These are phyloP conservation scores for Xyrauchen texanus DNA, from an alignment of 2,113 vertebrate genomes.

Conservation along the genomic window DNA sequence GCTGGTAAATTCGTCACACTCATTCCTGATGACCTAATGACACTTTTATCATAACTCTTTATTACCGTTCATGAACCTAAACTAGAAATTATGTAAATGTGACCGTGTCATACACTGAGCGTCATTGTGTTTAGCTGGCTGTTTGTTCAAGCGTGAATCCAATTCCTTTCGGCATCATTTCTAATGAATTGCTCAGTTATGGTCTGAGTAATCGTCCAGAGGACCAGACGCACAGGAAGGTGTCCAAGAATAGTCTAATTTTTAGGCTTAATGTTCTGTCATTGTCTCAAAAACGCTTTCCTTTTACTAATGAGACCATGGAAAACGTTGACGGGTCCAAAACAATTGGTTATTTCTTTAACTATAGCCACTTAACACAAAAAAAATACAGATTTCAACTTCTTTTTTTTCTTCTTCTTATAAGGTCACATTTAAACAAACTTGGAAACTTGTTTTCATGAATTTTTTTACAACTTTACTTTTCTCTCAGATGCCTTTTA, in stretches of 20 bases:
- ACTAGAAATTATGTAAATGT: conserved; percentile 74
- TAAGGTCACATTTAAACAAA: too few species aligned
- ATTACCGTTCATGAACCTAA: conserved; percentile 60
- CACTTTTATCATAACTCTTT: conserved; percentile 78
- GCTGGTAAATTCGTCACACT: conserved; percentile 47
- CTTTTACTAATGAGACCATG: conserved; percentile 21
- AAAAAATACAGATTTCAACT: too few species aligned
- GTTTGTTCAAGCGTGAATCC: conserved; percentile 70
- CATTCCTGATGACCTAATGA: conserved; percentile 64
- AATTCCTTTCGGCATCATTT: conserved; percentile 69
- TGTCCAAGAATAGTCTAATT: conserved; percentile 14
- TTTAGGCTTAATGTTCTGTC: conserved; percentile 9
- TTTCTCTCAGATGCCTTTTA: too few species aligned
- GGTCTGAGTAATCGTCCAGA: conserved; percentile 63
- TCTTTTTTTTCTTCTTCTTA: too few species aligned
- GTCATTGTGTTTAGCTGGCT: conserved; percentile 67
- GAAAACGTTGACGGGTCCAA: conserved; percentile 21
- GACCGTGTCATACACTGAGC: conserved; percentile 61
- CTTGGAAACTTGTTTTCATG: too few species aligned
- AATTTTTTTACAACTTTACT: too few species aligned
- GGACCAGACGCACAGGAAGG: conserved; percentile 56
- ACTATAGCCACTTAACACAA: too few species aligned
- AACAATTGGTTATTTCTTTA: neutral
- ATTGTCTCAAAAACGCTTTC: conserved; percentile 57
- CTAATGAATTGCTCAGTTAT: conserved; percentile 75